phyloP scores from a whole-genome alignment of 2,888 invertebrate species.

The Microdon myrmicae region DNA sequence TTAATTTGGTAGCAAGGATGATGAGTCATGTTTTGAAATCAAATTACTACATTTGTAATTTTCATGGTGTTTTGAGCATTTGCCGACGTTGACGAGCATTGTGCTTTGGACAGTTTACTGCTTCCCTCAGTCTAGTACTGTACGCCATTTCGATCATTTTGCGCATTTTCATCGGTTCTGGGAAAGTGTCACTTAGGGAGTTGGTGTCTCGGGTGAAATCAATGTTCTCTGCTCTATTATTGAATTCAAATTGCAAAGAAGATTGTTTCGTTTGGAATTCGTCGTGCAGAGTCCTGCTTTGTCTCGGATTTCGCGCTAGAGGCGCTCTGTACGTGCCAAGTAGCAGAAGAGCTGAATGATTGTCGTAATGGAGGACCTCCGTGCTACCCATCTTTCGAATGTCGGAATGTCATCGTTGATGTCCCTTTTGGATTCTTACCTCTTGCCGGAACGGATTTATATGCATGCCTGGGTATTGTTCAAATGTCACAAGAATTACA shows the following conservation, averaged over 20 bases:
- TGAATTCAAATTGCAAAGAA: slow-evolving; percentile 52
- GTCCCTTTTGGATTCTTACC: slow-evolving; percentile 25
- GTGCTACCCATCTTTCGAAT: slow-evolving; percentile 20
- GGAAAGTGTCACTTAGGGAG: slow-evolving; percentile 46
- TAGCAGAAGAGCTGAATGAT: slow-evolving; percentile 27
- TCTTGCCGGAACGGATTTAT: slow-evolving; percentile 36
- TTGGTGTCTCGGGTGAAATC: slow-evolving; percentile 48
- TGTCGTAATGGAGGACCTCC: slow-evolving; percentile 39
- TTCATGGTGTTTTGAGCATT: slow-evolving; percentile 45
- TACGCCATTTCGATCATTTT: slow-evolving; percentile 3
- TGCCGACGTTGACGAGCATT: background rate
- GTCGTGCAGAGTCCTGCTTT: slow-evolving; percentile 25
- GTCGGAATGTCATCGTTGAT: slow-evolving; percentile 23
- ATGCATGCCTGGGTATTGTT: slow-evolving; percentile 45
- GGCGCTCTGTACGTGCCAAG: slow-evolving; percentile 39
- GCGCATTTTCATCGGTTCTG: slow-evolving; percentile 2
- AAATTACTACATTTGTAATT: slow-evolving; percentile 47
- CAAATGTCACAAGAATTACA: slow-evolving; percentile 40
- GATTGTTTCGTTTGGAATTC: slow-evolving; percentile 50
- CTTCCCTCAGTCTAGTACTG: too few relatives aligned
- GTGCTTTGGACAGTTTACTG: slow-evolving; percentile 1
- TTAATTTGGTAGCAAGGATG: slow-evolving; percentile 44
- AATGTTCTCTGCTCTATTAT: slow-evolving; percentile 50
- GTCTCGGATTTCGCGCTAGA: slow-evolving; percentile 37
- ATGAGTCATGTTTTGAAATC: slow-evolving; percentile 50